These are phyloP conservation scores for Dryobates pubescens DNA, from an alignment of 2,797 vertebrate genomes.

Conservation along the genomic window DNA sequence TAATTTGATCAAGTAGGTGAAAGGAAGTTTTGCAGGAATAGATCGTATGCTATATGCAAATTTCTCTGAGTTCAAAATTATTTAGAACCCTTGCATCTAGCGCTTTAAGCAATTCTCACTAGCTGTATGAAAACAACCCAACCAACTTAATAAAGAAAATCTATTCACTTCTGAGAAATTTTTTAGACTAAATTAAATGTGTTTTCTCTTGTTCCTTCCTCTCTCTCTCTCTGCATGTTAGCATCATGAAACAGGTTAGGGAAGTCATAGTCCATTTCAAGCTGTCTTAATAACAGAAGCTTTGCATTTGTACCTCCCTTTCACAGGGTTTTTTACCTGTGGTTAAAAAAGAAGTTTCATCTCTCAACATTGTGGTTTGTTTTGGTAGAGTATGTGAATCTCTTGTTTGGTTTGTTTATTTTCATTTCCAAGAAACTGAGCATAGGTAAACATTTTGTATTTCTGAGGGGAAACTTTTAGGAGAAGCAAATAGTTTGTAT, in stretches of 20 bases:
- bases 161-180: not conserved
- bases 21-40: not conserved
- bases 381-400: not conserved
- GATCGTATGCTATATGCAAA: not conserved
- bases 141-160: not conserved
- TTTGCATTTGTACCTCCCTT: not conserved
- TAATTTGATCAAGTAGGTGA: not conserved
- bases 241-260: not conserved
- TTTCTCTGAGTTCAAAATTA: not conserved
- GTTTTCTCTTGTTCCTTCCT: not conserved
- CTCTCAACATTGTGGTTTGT: not conserved
- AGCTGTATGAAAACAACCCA: not conserved
- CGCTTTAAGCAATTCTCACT: not conserved
- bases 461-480: not conserved
- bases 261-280: not conserved
- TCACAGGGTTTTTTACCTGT: not conserved
- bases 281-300: not conserved
- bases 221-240: not conserved
- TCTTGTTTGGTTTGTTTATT: not conserved
- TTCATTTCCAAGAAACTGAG: not conserved
- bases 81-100: not conserved
- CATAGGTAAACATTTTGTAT: not conserved
- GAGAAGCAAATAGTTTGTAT: not conserved
- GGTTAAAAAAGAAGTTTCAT: not conserved
- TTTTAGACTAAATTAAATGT: not conserved